Evolutionary conservation across 2,888 invertebrate genomes (phyloP).

Genomic region (Laothoe populi): DNA sequence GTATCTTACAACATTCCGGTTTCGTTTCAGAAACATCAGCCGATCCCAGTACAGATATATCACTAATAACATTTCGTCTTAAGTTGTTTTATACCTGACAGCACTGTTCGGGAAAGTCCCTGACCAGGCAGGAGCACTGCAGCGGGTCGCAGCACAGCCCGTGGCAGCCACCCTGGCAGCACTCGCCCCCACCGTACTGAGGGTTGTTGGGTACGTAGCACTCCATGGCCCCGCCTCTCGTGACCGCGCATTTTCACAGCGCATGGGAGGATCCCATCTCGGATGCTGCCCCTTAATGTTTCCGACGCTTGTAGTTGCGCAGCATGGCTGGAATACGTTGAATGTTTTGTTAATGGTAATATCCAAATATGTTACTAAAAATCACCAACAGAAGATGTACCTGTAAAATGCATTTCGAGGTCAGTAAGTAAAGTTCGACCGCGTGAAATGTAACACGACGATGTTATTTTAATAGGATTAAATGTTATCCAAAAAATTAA

Average conservation of each 20-base stretch:
- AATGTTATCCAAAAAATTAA: too few relatives aligned
- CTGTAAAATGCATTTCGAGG: neutral
- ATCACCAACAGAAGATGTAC: neutral
- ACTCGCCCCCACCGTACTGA: slow-evolving; percentile 84
- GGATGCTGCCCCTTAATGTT: slow-evolving; percentile 40
- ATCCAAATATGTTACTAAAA: neutral
- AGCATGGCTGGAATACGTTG: slow-evolving; percentile 46
- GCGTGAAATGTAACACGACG: too few relatives aligned
- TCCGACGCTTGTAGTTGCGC: slow-evolving; percentile 66
- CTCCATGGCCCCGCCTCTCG: slow-evolving; percentile 81
- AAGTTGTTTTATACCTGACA: slow-evolving; percentile 60
- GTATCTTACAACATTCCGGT: neutral
- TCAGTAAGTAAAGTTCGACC: neutral
- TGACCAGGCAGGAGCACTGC: slow-evolving; percentile 74
- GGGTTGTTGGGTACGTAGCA: slow-evolving; percentile 89
- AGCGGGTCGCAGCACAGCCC: slow-evolving; percentile 76
- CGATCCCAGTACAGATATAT: neutral
- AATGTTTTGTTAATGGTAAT: neutral
- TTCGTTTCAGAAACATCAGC: neutral
- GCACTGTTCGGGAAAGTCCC: slow-evolving; percentile 69
- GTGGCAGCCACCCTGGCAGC: slow-evolving; percentile 58
- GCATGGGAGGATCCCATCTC: slow-evolving; percentile 61
- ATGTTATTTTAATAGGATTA: too few relatives aligned
- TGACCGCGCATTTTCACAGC: slow-evolving; percentile 64
- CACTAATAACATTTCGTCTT: neutral